Percentiles rank a stretch among this genome's conserved stretches.
Evolutionary conservation across 2,113 vertebrate species (phyloP).

Genomic region (Oreochromis aureus): DNA sequence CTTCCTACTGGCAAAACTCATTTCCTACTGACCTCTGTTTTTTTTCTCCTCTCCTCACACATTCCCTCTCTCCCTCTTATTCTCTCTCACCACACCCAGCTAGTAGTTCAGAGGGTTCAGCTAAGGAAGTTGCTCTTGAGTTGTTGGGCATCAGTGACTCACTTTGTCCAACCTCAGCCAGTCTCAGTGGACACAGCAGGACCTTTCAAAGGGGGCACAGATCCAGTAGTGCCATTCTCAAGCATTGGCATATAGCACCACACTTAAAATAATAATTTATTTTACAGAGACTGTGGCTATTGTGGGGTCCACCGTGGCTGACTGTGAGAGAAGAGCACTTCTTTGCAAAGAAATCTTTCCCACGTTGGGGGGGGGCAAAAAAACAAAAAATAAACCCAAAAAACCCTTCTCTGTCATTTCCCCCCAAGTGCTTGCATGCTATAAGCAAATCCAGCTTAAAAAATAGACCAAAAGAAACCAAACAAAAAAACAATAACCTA

Average conservation of each 20-base stretch:
- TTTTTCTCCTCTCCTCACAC: background rate
- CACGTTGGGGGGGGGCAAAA: background rate
- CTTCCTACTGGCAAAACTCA: slow-evolving; percentile 55
- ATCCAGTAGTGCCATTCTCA: slow-evolving; percentile 40
- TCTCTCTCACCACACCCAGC: slow-evolving; percentile 46
- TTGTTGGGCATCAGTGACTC: slow-evolving; percentile 59
- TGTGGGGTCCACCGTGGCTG: slow-evolving; percentile 17
- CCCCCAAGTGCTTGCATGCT: background rate
- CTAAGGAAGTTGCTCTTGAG: slow-evolving; percentile 30
- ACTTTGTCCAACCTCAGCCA: slow-evolving; percentile 44
- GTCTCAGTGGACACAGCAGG: slow-evolving; percentile 35
- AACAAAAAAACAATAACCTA: background rate
- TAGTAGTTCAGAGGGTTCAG: slow-evolving; percentile 58
- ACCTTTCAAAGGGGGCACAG: slow-evolving; percentile 39
- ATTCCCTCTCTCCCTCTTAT: background rate
- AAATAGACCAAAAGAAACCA: background rate
- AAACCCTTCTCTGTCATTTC: background rate
- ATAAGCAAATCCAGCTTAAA: background rate
- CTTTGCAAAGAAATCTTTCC: background rate
- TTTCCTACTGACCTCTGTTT: slow-evolving; percentile 19
- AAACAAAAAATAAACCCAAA: background rate
- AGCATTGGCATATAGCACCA: slow-evolving; percentile 2
- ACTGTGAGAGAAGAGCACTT: background rate
- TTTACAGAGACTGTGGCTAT: slow-evolving; percentile 39
- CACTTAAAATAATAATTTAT: slow-evolving; percentile 40